phyloP scores from a whole-genome alignment of 2,888 invertebrate genomes.

The Polietes domitor region DNA sequence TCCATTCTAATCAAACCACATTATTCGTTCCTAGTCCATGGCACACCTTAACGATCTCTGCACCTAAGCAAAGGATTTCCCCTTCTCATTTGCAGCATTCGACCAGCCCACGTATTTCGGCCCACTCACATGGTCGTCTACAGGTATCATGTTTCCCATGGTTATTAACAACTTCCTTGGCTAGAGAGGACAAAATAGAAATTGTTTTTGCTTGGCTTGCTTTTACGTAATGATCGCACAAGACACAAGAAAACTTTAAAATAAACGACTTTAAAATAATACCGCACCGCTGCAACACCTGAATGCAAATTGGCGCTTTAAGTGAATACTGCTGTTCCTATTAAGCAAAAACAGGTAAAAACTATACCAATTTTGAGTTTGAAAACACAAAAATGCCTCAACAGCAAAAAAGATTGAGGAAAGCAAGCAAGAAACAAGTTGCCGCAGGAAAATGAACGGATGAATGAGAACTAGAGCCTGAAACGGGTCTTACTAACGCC shows the following conservation, averaged over 20 bases:
- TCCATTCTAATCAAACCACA: too few relatives aligned
- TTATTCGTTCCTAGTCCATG: too few relatives aligned
- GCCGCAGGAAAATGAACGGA: slow-evolving; percentile 7
- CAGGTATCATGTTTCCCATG: slow-evolving; percentile 13
- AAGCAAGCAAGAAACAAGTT: neutral
- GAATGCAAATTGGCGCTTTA: slow-evolving; percentile 44
- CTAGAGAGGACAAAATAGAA: neutral
- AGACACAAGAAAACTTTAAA: neutral
- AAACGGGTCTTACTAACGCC: neutral
- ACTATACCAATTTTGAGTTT: neutral
- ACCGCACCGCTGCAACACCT: neutral
- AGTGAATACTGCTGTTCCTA: neutral
- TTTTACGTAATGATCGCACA: neutral
- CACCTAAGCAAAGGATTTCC: neutral
- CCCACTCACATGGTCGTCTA: neutral
- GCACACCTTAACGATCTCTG: neutral
- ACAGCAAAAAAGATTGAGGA: neutral
- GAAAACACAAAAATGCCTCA: neutral
- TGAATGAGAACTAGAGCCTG: neutral
- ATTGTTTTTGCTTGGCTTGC: neutral
- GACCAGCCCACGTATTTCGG: slow-evolving; percentile 5
- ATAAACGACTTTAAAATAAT: slow-evolving; percentile 27
- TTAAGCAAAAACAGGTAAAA: neutral
- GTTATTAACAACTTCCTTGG: slow-evolving; percentile 16
- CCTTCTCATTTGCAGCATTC: neutral